These are phyloP conservation scores for Litoditis marina DNA, from an alignment of 2,888 invertebrate genomes.

Conservation along the genomic window DNA sequence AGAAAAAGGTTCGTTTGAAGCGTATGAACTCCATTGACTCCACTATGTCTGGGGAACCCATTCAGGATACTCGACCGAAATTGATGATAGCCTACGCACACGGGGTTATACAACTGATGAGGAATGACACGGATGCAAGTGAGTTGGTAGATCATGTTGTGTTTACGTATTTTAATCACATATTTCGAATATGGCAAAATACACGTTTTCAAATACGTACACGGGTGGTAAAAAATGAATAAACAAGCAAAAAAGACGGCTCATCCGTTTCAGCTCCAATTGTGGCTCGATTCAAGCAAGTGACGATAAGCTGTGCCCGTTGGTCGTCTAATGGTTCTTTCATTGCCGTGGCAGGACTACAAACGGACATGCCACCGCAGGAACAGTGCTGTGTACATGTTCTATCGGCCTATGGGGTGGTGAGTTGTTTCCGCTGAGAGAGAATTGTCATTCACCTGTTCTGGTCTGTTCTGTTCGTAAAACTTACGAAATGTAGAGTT, in stretches of 20 bases:
- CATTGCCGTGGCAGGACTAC: slow-evolving; percentile 80
- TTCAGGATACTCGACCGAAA: no score
- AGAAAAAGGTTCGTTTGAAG: slow-evolving; percentile 5
- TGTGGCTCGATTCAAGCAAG: slow-evolving; percentile 75
- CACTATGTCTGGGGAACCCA: background rate
- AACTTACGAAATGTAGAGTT: no score
- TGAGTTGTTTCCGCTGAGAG: slow-evolving; percentile 10
- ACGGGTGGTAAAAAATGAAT: background rate
- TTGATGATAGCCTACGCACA: slow-evolving; percentile 82
- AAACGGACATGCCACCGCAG: slow-evolving; percentile 66
- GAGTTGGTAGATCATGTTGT: no score
- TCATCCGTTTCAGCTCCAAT: slow-evolving; percentile 71
- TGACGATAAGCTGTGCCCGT: slow-evolving; percentile 77
- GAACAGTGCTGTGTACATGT: slow-evolving; percentile 80
- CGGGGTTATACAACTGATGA: slow-evolving; percentile 84
- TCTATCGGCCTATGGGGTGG: slow-evolving; percentile 78
- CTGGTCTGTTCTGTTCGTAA: no score
- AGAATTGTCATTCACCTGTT: background rate
- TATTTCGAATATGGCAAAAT: background rate
- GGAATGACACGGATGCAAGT: slow-evolving; percentile 82
- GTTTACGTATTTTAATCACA: no score
- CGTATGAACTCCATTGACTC: background rate
- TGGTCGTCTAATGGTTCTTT: slow-evolving; percentile 89
- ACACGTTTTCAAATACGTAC: no score
- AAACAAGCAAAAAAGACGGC: background rate